Evolutionary conservation across 2,113 vertebrate species (phyloP).

Genomic region (Onychorhynchus coronatus): DNA sequence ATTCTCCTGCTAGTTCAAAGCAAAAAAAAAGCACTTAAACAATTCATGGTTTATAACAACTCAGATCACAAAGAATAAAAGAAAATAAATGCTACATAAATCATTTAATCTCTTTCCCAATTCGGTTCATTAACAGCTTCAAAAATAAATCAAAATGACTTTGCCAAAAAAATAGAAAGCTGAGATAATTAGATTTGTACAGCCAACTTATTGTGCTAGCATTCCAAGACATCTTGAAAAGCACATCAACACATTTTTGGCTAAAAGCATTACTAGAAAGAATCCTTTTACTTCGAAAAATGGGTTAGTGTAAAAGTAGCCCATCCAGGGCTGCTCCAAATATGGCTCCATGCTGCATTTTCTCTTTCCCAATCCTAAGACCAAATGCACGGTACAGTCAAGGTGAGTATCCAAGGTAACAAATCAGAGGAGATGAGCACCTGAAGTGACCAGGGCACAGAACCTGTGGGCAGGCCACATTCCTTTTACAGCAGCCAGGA

Average conservation of each 20-base stretch:
- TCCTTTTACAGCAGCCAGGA: neutral
- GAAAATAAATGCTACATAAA: conserved; percentile 64
- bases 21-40: conserved; percentile 49
- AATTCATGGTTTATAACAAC: conserved; percentile 55
- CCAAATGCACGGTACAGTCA: neutral
- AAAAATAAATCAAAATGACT: conserved; percentile 53
- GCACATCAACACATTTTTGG: neutral
- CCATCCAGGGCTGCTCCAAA: neutral
- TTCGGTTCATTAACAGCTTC: conserved; percentile 49
- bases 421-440: neutral
- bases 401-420: neutral
- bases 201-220: neutral
- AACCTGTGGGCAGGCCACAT: neutral
- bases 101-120: conserved; percentile 50
- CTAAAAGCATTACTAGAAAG: neutral
- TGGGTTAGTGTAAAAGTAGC: neutral
- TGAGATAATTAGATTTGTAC: conserved; percentile 38
- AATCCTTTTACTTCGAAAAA: neutral
- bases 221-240: neutral
- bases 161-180: neutral
- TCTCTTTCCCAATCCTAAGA: neutral
- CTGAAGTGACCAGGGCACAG: neutral
- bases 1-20: conserved; percentile 63
- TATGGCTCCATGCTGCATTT: neutral
- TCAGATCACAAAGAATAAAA: conserved; percentile 62